Evolutionary conservation across 1,140 invertebrate genomes (phyloP), one percentile per base, ranked within the genome.

Genomic region (Lordiphosa mommai): DNA sequence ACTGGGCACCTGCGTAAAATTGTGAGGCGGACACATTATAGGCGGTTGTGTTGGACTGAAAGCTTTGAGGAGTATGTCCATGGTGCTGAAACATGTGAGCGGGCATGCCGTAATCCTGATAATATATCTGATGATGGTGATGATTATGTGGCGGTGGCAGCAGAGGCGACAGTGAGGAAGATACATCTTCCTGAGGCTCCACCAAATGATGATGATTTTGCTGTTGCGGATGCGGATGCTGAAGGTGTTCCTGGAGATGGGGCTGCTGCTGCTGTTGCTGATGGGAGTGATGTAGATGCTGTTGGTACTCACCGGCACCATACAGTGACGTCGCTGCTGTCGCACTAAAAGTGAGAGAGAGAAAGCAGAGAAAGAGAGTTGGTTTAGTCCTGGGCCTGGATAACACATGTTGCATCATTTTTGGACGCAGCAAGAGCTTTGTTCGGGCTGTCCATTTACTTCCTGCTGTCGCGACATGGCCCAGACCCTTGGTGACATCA

Each of bases 371-470:
- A 63, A 17, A 32, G 6, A 20, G 17, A 13, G 64, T 59, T 65
- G 14, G 48, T 36, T 16, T n/a, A 16, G 30, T 47, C 9, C 12
- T 48, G 32, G 43, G 37, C 43, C 69, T 80, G 73, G 29, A 29
- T 37, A 82, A 67, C 77, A 84, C 73, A 53, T 84, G 77, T 84
- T 84, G 77, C 77, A 84, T 84, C 72, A 76, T 13, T 32, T 23
- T 27, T 20, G 57, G 57, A 59, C 59, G 55, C 66, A 56, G 61
- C 49, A 48, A 47, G 49, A 52, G 53, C 50, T 52, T 33, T 20
- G 29, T 8, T n/a, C n/a, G n/a, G n/a, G n/a, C n/a, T n/a, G n/a
- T n/a, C 40, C 10, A 47, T 44, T 44, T 57, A 80, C 74, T 84
- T 82, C 77, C 77, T 82, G 76, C 76, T 84, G 77, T 53, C 59